phyloP scores from a whole-genome alignment of 2,797 vertebrate species.

The Scyliorhinus canicula region DNA sequence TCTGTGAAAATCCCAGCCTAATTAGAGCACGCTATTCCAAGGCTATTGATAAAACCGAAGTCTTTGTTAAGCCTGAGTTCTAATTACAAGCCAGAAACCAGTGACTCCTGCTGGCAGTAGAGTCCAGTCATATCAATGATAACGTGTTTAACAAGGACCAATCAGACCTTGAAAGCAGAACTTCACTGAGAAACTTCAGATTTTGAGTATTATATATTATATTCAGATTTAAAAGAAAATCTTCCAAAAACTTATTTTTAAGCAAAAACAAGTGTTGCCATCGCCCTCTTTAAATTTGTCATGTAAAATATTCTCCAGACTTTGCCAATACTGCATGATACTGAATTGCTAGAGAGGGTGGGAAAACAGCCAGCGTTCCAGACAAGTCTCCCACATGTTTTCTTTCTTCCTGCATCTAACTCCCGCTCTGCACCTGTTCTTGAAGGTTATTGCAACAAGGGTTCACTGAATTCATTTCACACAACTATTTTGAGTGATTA shows the following conservation, averaged over 20 bases:
- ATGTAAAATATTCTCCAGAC: neutral
- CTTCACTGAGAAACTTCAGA: neutral
- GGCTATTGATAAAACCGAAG: neutral
- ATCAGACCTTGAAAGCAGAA: neutral
- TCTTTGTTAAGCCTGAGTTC: neutral
- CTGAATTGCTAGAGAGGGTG: neutral
- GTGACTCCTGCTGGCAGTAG: neutral
- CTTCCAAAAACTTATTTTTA: neutral
- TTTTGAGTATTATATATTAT: neutral
- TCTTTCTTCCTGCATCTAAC: neutral
- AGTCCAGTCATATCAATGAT: neutral
- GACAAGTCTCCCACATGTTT: neutral
- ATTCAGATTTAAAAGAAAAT: neutral
- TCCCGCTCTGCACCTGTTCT: neutral
- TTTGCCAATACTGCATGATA: neutral
- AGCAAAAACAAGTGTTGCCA: neutral
- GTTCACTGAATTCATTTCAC: neutral
- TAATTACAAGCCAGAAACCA: neutral
- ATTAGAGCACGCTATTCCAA: neutral
- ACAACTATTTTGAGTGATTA: neutral
- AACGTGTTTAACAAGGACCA: no score
- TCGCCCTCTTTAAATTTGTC: neutral
- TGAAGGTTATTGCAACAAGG: neutral
- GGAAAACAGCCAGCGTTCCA: neutral
- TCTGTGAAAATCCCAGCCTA: no score